phyloP scores from a whole-genome alignment of 2,888 invertebrate species.

The Xestobium rufovillosum region DNA sequence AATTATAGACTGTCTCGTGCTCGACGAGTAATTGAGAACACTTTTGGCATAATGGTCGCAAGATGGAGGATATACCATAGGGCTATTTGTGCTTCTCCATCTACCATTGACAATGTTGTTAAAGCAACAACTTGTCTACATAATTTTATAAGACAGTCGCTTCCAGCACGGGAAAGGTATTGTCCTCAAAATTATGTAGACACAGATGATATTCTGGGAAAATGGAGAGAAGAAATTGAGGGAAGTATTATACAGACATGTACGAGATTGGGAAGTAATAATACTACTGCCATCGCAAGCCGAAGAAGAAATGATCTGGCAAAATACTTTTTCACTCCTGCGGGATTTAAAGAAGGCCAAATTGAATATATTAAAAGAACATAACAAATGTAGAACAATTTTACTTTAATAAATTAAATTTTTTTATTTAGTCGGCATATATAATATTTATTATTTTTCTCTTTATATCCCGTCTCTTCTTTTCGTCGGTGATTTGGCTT shows the following conservation, averaged over 20 bases:
- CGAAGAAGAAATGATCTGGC: constrained; percentile 8
- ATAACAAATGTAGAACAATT: not conserved
- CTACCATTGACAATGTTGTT: constrained; percentile 14
- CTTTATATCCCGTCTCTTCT: no score
- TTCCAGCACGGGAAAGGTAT: constrained; percentile 9
- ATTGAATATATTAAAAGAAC: constrained; percentile 11
- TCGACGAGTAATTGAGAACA: constrained; percentile 16
- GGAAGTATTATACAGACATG: constrained; percentile 6
- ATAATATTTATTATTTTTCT: no score
- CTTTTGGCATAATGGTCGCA: constrained; percentile 15
- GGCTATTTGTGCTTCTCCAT: constrained; percentile 13
- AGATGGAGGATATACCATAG: constrained; percentile 17
- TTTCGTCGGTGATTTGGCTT: no score
- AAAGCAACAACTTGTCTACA: constrained; percentile 16
- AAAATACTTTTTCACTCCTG: constrained; percentile 14
- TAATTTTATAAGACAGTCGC: no score
- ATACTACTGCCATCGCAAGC: constrained; percentile 6
- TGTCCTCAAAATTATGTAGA: constrained; percentile 15
- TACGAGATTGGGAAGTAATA: constrained; percentile 12
- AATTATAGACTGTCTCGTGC: constrained; percentile 17
- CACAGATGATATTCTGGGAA: constrained; percentile 13
- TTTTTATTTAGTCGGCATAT: no score
- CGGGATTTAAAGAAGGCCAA: constrained; percentile 13
- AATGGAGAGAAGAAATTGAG: constrained; percentile 15
- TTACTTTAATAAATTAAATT: not conserved